Percentiles rank a stretch among this genome's conserved stretches.
phyloP scores from a whole-genome alignment of 2,797 vertebrate genomes.

The Vireo griseus region DNA sequence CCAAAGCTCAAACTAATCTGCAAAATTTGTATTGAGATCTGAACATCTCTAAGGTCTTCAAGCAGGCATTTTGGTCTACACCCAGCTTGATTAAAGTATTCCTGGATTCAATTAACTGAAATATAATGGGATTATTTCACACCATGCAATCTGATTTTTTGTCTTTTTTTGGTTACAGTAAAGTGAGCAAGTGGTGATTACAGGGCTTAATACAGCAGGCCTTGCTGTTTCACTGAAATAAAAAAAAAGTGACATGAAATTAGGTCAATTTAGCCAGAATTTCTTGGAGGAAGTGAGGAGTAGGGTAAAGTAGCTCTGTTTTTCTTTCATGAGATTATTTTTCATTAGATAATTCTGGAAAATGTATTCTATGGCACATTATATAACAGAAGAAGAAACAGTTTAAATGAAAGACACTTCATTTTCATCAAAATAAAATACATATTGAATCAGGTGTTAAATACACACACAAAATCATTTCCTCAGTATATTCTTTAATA shows the following conservation, averaged over 20 bases:
- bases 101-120: constrained; percentile 46
- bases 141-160: neutral
- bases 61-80: neutral
- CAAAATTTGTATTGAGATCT: constrained; percentile 3
- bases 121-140: constrained; percentile 40
- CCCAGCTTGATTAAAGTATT: constrained; percentile 49
- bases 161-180: neutral
- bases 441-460: neutral
- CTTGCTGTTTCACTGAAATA: neutral
- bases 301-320: neutral
- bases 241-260: constrained; percentile 8
- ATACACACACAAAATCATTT: neutral
- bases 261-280: constrained; percentile 2
- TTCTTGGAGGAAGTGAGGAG: neutral
- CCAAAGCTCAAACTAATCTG: neutral
- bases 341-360: neutral
- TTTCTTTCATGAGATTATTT: neutral
- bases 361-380: neutral
- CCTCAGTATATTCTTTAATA: neutral
- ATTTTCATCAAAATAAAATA: constrained; percentile 23
- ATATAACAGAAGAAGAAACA: neutral
- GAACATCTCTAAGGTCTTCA: constrained; percentile 13
- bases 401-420: neutral
- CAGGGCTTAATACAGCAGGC: neutral
- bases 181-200: neutral